phyloP scores from a whole-genome alignment of 2,888 invertebrate genomes.

The Bellardia bayeri region DNA sequence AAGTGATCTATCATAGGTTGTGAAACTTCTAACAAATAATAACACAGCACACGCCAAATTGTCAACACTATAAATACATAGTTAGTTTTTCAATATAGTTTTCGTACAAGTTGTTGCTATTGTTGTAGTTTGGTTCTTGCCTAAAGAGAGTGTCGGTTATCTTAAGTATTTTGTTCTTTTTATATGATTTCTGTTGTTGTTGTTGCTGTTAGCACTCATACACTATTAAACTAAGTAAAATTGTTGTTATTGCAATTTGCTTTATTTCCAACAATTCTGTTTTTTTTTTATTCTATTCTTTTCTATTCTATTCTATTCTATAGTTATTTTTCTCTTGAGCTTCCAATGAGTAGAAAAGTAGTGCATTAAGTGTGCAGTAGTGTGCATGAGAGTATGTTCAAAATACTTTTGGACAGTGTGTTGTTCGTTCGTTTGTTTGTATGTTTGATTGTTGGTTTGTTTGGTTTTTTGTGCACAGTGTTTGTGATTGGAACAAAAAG shows the following conservation, averaged over 20 bases:
- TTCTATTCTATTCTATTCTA: not conserved
- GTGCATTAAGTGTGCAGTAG: conserved; percentile 17
- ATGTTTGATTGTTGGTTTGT: not conserved
- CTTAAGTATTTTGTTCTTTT: conserved; percentile 44
- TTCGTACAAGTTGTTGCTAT: not conserved
- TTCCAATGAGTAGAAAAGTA: conserved; percentile 47
- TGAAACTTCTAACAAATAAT: no score
- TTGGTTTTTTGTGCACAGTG: conserved; percentile 66
- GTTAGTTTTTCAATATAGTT: not conserved
- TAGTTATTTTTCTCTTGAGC: conserved; percentile 61
- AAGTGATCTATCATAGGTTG: no score
- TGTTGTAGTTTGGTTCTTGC: not conserved
- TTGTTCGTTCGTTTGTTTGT: not conserved
- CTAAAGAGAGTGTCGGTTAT: conserved; percentile 27
- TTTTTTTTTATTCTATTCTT: not conserved
- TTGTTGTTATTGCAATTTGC: conserved; percentile 43
- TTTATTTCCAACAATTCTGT: conserved; percentile 39
- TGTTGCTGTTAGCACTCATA: not conserved
- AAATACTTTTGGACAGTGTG: not conserved
- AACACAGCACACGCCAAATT: not conserved
- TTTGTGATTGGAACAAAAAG: conserved; percentile 72
- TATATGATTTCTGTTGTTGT: conserved; percentile 11
- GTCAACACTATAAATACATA: conserved; percentile 5
- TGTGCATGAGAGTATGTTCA: not conserved
- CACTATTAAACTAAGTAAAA: conserved; percentile 32